Evolutionary conservation across 2,113 vertebrate genomes (phyloP), one percentile per base, ranked within the genome.

Genomic region (Takifugu flavidus): DNA sequence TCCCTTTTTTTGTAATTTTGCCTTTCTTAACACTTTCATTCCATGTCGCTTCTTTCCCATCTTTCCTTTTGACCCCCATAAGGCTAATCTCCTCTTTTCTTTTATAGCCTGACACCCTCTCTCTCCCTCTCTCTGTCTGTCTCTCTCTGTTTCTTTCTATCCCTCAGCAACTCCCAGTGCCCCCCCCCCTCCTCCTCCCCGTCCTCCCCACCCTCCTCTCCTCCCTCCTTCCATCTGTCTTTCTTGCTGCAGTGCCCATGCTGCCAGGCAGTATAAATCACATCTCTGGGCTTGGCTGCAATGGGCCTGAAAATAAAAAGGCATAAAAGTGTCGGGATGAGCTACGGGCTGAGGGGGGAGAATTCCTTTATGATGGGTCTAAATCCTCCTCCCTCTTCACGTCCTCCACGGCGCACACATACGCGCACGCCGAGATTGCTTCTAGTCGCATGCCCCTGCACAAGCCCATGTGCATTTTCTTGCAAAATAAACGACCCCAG

Each of bases 301-400:
- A 84, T 89, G 87, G 87, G 86, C 87, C 86, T 88, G 86, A 88
- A 88, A 89, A 89, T 89, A 89, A 89, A 89, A 89, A 88, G 84
- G 85, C 82, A 88, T 89, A 89, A 89, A 89, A 85, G 81, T 89
- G 88, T 89, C 88, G 77, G 79, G 82, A 89, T 89, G 88, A 89
- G 88, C 83, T 89, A 89, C 86, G 67, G 85, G 82, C 85, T 82
- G 72, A 79, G 34, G 83, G 84, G 86, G 80, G 77, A 80, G 86
- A 84, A 88, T 87, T 89, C 86, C 84, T 89, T 89, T 89, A 89
- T 89, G 88, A 89, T 89, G 78, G 86, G 88, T 84, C 84, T 89
- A 89, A 89, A 88, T 88, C 85, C 86, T 89, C 82, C 72, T 71
- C 67, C 78, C 26, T 62, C 77, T 69, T 52, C 25, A 25, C 72